Evolutionary conservation across 2,113 vertebrate species (phyloP).

Genomic region (Empidonax traillii): DNA sequence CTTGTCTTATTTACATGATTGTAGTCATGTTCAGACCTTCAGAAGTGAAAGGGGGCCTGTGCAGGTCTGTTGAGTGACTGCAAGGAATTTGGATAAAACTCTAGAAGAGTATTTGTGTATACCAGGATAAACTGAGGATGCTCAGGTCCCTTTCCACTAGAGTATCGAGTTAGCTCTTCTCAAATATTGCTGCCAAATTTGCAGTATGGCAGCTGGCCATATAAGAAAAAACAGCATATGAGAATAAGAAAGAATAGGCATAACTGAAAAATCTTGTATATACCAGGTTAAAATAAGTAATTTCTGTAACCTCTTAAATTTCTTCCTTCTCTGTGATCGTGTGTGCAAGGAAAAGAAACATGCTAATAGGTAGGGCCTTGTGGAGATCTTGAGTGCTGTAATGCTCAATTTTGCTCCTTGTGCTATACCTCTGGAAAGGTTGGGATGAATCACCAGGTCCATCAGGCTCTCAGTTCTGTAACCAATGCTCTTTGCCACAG

Average conservation of each 20-base stretch:
- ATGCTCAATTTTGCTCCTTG: neutral
- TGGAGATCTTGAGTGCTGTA: neutral
- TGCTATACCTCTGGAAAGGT: accelerated
- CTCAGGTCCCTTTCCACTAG: neutral
- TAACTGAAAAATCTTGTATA: neutral
- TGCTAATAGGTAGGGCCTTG: no score
- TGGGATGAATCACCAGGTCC: accelerated
- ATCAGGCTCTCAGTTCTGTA: neutral
- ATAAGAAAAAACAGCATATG: neutral
- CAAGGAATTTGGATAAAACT: neutral
- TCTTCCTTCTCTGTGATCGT: neutral
- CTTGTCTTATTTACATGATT: accelerated
- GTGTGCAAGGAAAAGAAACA: neutral
- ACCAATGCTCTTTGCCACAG: neutral
- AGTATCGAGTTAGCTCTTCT: neutral
- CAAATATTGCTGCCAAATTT: neutral
- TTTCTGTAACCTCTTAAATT: neutral
- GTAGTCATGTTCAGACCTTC: neutral
- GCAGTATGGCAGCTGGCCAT: neutral
- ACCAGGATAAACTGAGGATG: neutral
- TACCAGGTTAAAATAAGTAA: neutral
- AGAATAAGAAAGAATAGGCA: neutral
- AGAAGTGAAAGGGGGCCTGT: neutral
- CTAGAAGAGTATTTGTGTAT: neutral
- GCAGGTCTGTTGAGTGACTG: neutral